Conservation (phyloP, 2,113 vertebrate genomes). For the Struthio camelus region DNA sequence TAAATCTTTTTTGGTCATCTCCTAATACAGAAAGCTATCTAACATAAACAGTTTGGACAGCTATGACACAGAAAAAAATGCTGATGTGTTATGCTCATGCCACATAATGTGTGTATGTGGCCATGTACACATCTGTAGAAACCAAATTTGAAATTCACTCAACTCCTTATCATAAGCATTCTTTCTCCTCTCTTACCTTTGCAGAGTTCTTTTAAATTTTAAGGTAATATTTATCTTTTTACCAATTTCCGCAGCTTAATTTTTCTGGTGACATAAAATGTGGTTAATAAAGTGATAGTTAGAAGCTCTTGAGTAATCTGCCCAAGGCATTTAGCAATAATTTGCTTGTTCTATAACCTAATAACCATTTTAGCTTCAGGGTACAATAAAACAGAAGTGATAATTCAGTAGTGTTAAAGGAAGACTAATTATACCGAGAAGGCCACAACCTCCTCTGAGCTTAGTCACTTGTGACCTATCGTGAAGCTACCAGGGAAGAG, state of each 20-base stretch:
- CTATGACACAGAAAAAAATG: background rate
- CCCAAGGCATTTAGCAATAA: conserved; percentile 61
- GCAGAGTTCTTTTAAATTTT: background rate
- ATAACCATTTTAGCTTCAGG: conserved; percentile 65
- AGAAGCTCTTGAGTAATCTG: conserved; percentile 60
- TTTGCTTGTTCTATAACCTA: conserved; percentile 74
- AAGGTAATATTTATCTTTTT: background rate
- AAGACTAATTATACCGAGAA: conserved; percentile 70
- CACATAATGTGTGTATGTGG: fast-evolving
- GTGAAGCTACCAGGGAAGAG: conserved; percentile 45
- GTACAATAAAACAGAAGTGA: conserved; percentile 64
- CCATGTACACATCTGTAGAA: background rate
- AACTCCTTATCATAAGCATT: background rate
- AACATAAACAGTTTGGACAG: background rate
- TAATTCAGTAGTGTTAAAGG: conserved; percentile 68
- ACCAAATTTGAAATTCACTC: background rate
- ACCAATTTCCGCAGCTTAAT: background rate
- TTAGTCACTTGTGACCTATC: conserved; percentile 62
- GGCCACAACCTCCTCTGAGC: conserved; percentile 47
- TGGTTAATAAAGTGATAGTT: conserved; percentile 46
- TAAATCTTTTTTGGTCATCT: background rate
- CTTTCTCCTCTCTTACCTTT: background rate
- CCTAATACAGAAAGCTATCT: background rate
- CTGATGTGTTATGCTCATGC: background rate
- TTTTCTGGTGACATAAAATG: conserved; percentile 28